Base-by-base conservation (phyloP, 1,140 invertebrate genomes). In the Hyposmocoma kahamanoa region DNA sequence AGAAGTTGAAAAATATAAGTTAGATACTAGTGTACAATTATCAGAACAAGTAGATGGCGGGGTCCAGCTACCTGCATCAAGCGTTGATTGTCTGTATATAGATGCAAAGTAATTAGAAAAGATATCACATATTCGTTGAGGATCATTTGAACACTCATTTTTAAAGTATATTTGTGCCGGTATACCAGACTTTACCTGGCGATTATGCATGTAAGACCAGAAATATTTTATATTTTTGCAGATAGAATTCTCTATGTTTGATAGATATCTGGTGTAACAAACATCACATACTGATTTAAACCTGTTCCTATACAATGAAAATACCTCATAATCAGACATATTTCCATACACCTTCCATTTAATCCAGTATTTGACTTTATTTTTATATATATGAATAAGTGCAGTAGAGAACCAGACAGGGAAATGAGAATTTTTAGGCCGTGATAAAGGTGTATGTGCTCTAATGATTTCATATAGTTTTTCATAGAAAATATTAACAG, bases 361-460 rank as follows among this genome's bases (percentile, higher is more conserved):
- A 3, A 42, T 42, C 22, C 20, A 24, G 20, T 3, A 2, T 42
- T 42, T 22, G 24, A 13, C 24, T 24, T 42, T 42, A 22, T 22
- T 24, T 22, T 42, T 42, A 19, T 5, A 39, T 3, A 39, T 39
- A 20, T 39, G 36, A 3, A 4, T n/a, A 9, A 39, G 36, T 17
- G 36, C 36, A 18, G 15, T 3, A 19, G 36, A 5, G 18, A 39
- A 39, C 36, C 36, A 39, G 5, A 39, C n/a, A 4, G 36, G 36
- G 20, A 19, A 39, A 6, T 34, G 30, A 3, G 30, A 34, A 13
- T 34, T 6, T 34, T 34, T 34, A n/a, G 42, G 50, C 49, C 45
- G 50, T 45, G 22, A 34, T 24, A 53, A 57, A 3, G 3, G 18
- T 11, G 39, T 22, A 21, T n/a, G 39, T 42, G 20, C 19, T 20